phyloP scores from a whole-genome alignment of 1,140 invertebrate genomes.

The Tribolium madens region DNA sequence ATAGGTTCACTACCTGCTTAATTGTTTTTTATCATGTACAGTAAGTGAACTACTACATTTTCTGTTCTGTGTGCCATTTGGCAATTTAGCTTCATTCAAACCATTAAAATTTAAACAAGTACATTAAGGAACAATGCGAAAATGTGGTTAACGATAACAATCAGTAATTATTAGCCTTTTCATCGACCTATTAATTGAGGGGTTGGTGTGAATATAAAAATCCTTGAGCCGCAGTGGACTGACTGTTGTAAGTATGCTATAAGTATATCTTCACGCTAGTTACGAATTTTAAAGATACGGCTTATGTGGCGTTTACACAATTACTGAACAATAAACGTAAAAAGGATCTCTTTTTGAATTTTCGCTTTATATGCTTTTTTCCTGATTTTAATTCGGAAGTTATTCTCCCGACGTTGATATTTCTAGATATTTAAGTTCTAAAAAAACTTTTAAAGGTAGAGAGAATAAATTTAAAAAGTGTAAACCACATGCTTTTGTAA shows the following conservation, averaged over 20 bases:
- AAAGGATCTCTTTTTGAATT: not conserved
- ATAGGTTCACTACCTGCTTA: too few species aligned
- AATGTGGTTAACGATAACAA: not conserved
- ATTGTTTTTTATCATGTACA: too few species aligned
- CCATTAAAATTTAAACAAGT: not conserved
- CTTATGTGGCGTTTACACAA: not conserved
- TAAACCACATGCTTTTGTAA: not conserved
- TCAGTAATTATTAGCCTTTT: not conserved
- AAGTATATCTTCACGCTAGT: not conserved
- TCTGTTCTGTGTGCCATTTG: too few species aligned
- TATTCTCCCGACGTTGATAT: not conserved
- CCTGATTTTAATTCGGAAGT: not conserved
- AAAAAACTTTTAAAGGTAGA: not conserved
- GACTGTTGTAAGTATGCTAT: not conserved
- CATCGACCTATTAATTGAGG: not conserved
- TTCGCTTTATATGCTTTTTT: not conserved
- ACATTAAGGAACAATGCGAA: not conserved
- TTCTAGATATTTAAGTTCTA: not conserved
- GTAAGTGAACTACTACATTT: too few species aligned
- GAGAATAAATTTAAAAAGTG: conserved; percentile 3
- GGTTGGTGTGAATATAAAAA: not conserved
- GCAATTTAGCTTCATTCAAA: not conserved
- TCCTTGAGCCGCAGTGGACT: not conserved
- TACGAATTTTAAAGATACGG: not conserved
- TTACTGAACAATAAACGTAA: conserved; percentile 4